phyloP scores from a whole-genome alignment of 2,888 invertebrate genomes.

The Drosophila diplacantha region DNA sequence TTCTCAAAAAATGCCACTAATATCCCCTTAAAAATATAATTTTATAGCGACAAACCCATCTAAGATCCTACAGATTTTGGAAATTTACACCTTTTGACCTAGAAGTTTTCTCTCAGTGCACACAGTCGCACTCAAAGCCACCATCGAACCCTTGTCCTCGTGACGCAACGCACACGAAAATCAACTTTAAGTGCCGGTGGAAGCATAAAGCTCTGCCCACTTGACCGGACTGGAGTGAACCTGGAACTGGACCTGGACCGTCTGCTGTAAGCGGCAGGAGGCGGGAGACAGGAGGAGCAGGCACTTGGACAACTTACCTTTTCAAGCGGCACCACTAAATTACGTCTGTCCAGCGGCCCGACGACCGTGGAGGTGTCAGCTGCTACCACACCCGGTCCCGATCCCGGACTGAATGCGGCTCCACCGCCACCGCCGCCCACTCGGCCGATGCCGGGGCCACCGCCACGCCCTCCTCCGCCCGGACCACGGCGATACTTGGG shows the following conservation, averaged over 20 bases:
- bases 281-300: neutral
- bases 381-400: constrained; percentile 38
- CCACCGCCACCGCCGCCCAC: constrained; percentile 71
- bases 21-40: no score
- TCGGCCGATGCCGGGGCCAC: constrained; percentile 76
- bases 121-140: constrained; percentile 10
- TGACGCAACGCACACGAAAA: constrained; percentile 40
- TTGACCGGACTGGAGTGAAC: constrained; percentile 20
- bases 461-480: constrained; percentile 78
- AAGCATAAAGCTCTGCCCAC: constrained; percentile 23
- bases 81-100: neutral
- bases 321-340: constrained; percentile 83
- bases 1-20: neutral
- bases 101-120: constrained; percentile 1
- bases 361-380: constrained; percentile 35
- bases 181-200: constrained; percentile 52
- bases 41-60: no score
- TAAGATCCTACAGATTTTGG: neutral
- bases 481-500: constrained; percentile 77
- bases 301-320: constrained; percentile 75
- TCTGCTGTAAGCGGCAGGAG: constrained; percentile 2
- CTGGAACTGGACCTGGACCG: neutral
- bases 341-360: constrained; percentile 75
- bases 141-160: constrained; percentile 34
- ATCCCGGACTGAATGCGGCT: constrained; percentile 19